Evolutionary conservation across 2,113 vertebrate species (phyloP), one percentile per base, ranked within the genome.

Genomic region (Oreochromis spilurus): DNA sequence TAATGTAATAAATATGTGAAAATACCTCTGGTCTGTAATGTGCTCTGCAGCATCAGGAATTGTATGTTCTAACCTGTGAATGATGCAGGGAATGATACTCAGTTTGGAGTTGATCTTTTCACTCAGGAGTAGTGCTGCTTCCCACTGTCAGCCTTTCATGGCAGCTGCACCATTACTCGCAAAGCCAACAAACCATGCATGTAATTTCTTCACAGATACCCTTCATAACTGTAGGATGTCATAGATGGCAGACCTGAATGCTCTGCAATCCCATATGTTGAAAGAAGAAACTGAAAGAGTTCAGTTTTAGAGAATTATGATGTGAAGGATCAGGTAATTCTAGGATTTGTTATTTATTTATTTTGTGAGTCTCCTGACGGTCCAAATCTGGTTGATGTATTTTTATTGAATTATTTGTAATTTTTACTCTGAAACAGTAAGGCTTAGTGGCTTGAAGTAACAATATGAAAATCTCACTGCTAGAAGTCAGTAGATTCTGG

Each of bases 91-190:
- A 40, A 24, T 72, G 38, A 48, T 48, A 26, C 24, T 29, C 70
- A 29, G 40, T 26, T 29, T 29, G 14, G 9, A 29, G 24, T 48
- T 75, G 40, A 72, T 72, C 21, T 72, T 48, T 72, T 72, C 40
- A 72, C 67, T 72, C 21, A 72, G 67, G 40, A 48, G 67, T 45
- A 45, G 14, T 17, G 67, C 9, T 19, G 67, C 21, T 48, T 29
- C 67, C 24, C 40, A 29, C 67, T 75, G 40, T 75, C 14, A 75
- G 40, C 24, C 21, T 26, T 48, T 75, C 67, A 48, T 45, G 9
- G 67, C 67, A 75, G 67, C 67, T 75, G 67, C 67, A 75, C 14
- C 67, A 75, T 75, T 75, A 75, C 24, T 48, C 6, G 24, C 67
- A 48, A 48, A 75, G 21, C 67, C 40, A 75, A 48, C 21, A 48